phyloP scores from a whole-genome alignment of 2,113 vertebrate genomes.

The Microcebus jonahi region DNA sequence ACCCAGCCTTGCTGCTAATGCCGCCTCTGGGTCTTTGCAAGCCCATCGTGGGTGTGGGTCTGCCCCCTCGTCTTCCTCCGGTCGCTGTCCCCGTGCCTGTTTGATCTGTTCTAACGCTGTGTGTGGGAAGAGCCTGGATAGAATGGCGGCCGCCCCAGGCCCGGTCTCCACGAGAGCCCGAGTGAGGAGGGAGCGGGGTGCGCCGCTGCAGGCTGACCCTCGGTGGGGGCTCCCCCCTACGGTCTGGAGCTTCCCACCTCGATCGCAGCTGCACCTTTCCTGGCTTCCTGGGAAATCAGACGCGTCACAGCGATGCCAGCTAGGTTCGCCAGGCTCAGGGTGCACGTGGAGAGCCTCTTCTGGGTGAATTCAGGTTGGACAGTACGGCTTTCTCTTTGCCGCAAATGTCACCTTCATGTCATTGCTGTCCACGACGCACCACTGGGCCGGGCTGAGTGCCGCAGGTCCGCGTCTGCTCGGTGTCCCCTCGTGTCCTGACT shows the following conservation, averaged over 20 bases:
- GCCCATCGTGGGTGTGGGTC: too few relatives aligned
- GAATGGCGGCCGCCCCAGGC: background rate
- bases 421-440: accelerated
- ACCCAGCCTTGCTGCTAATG: background rate
- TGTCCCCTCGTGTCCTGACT: accelerated
- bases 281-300: accelerated
- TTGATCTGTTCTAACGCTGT: background rate
- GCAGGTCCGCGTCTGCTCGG: accelerated
- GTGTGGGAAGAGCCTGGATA: background rate
- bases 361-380: accelerated
- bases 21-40: background rate
- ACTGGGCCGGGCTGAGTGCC: accelerated
- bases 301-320: accelerated
- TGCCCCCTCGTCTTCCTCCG: background rate
- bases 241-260: accelerated
- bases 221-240: background rate
- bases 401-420: accelerated
- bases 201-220: accelerated
- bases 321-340: accelerated
- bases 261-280: accelerated
- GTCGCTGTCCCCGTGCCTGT: background rate
- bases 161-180: background rate
- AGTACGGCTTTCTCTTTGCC: accelerated
- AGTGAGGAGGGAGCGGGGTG: accelerated
- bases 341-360: accelerated